Percentiles rank a stretch among this genome's conserved stretches.
Conservation (phyloP, 2,113 vertebrate species). For the Dinomys branickii region DNA sequence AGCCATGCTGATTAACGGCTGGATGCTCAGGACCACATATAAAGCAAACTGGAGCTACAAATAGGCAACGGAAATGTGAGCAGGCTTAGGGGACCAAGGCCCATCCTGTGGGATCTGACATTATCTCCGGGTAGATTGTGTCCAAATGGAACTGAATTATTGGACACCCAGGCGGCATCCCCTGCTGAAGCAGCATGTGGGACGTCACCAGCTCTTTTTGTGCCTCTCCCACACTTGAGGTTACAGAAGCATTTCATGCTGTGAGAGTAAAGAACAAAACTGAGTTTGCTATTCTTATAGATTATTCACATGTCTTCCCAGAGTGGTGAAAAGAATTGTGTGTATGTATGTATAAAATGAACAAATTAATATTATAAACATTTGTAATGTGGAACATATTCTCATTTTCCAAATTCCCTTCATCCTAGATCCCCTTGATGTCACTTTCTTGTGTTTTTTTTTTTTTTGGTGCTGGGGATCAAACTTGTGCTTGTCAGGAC, state of each 20-base stretch:
- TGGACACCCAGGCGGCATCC: not conserved
- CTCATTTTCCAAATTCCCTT: not conserved
- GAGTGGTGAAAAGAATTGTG: not conserved
- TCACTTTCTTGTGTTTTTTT: too few species aligned
- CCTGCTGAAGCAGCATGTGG: not conserved
- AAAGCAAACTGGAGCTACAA: not conserved
- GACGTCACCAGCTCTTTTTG: not conserved
- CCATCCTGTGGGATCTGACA: not conserved
- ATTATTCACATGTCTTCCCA: not conserved
- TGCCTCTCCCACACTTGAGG: not conserved
- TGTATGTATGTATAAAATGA: not conserved
- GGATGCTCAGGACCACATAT: not conserved
- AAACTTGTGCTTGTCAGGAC: too few species aligned
- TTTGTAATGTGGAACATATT: not conserved
- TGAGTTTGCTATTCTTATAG: not conserved
- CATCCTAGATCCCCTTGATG: not conserved
- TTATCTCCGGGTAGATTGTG: not conserved
- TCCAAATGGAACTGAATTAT: not conserved
- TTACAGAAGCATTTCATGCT: not conserved
- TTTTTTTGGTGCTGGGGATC: too few species aligned
- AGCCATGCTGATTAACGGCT: not conserved
- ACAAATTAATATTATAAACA: not conserved
- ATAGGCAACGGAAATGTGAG: not conserved
- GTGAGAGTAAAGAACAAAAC: not conserved
- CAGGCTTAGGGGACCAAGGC: not conserved